Percentiles rank a stretch among this genome's conserved stretches.
phyloP scores from a whole-genome alignment of 2,888 invertebrate genomes.

The Drosophila nr. fundita region DNA sequence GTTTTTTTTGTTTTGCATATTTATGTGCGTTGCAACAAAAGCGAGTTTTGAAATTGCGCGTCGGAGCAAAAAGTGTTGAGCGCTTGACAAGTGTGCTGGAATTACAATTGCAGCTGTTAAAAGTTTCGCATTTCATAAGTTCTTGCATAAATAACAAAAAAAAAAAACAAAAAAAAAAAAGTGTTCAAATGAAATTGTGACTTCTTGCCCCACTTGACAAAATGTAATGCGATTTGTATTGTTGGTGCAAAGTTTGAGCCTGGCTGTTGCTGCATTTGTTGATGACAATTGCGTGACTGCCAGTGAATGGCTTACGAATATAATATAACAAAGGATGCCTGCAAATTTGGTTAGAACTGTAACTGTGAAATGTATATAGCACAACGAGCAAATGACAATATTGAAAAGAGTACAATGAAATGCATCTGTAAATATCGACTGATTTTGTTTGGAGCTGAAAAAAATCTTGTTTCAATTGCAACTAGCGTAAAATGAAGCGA shows the following conservation, averaged over 20 bases:
- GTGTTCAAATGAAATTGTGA: not conserved
- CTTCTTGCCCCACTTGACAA: not conserved
- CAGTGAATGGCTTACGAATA: not conserved
- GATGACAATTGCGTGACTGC: not conserved
- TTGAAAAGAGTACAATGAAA: not conserved
- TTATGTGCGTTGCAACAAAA: not conserved
- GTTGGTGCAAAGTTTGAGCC: not conserved
- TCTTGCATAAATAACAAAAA: not conserved
- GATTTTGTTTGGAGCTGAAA: not conserved
- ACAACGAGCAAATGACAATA: not conserved
- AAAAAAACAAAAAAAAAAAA: not conserved
- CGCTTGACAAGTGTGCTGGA: constrained; percentile 3
- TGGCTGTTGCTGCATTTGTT: not conserved
- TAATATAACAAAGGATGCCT: not conserved
- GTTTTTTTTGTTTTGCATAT: not conserved
- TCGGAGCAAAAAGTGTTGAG: not conserved
- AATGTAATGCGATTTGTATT: not conserved
- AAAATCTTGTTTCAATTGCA: not conserved
- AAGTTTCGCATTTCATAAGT: constrained; percentile 15
- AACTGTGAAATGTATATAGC: too few relatives aligned
- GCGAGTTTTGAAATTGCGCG: not conserved
- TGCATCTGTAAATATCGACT: not conserved
- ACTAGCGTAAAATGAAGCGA: not conserved
- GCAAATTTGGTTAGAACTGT: not conserved
- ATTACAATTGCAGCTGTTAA: not conserved